Percentiles rank a stretch among this genome's conserved stretches.
Conservation (phyloP, 2,888 invertebrate species). For the Alcis repandata region DNA sequence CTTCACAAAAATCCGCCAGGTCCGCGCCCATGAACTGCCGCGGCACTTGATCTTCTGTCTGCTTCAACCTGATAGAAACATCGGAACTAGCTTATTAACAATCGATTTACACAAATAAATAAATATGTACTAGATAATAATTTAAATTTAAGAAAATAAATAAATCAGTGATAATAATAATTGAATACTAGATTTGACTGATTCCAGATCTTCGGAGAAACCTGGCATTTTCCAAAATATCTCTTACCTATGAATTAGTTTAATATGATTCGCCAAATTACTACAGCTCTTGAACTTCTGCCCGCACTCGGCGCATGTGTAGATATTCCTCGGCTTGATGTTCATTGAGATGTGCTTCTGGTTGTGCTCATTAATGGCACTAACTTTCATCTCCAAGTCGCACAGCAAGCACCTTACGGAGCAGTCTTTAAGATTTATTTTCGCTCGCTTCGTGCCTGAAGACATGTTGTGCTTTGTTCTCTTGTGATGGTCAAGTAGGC, state of each 20-base stretch:
- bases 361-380: constrained; percentile 78
- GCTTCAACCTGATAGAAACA: constrained; percentile 55
- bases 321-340: constrained; percentile 77
- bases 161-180: too few relatives aligned
- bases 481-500: constrained; percentile 76
- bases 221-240: background rate
- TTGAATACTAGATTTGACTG: too few relatives aligned
- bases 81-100: background rate
- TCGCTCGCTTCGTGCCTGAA: constrained; percentile 76
- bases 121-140: background rate
- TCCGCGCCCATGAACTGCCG: constrained; percentile 52
- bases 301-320: constrained; percentile 78
- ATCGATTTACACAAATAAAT: background rate
- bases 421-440: constrained; percentile 77
- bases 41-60: constrained; percentile 54
- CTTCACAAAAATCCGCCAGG: constrained; percentile 85
- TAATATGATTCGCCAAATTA: constrained; percentile 76
- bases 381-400: constrained; percentile 79
- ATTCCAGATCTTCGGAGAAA: too few relatives aligned
- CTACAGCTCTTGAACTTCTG: constrained; percentile 78
- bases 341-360: constrained; percentile 74
- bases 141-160: too few relatives aligned
- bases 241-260: constrained; percentile 70
- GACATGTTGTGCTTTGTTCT: constrained; percentile 79
- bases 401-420: constrained; percentile 79